Evolutionary conservation across 2,113 vertebrate genomes (phyloP).

Genomic region (Scortum barcoo): DNA sequence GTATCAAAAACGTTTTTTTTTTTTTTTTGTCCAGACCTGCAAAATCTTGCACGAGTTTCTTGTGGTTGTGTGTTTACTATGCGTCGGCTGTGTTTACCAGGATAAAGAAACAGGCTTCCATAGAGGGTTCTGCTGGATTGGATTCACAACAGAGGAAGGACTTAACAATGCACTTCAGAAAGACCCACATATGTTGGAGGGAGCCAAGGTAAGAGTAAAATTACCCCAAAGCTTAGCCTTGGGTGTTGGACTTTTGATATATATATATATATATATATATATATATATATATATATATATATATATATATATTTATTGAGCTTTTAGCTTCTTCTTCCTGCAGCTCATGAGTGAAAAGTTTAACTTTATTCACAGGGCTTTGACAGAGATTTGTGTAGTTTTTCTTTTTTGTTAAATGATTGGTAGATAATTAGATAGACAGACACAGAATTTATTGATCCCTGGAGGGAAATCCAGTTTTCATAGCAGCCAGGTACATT

Average conservation of each 20-base stretch:
- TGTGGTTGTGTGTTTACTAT: background rate
- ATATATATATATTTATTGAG: no score
- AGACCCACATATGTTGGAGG: conserved; percentile 90
- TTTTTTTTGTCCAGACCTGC: background rate
- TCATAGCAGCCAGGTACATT: no score
- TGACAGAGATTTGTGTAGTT: background rate
- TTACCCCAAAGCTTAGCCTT: no score
- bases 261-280: no score
- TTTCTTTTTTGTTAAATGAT: no score
- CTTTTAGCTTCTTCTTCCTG: no score
- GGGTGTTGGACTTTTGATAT: background rate
- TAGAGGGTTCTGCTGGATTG: conserved; percentile 89
- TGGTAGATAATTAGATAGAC: no score
- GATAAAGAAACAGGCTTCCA: conserved; percentile 93
- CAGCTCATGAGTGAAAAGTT: background rate
- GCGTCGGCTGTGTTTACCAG: conserved; percentile 73
- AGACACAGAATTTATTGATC: no score
- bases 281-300: no score
- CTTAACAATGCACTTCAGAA: conserved; percentile 89
- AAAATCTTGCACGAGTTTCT: background rate
- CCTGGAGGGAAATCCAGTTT: no score
- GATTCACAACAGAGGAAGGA: conserved; percentile 84
- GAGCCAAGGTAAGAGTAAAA: conserved; percentile 84
- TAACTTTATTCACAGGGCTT: background rate
- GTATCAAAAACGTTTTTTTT: background rate